These are phyloP conservation scores for Volucella inanis DNA, from an alignment of 2,888 invertebrate genomes.

Conservation along the genomic window DNA sequence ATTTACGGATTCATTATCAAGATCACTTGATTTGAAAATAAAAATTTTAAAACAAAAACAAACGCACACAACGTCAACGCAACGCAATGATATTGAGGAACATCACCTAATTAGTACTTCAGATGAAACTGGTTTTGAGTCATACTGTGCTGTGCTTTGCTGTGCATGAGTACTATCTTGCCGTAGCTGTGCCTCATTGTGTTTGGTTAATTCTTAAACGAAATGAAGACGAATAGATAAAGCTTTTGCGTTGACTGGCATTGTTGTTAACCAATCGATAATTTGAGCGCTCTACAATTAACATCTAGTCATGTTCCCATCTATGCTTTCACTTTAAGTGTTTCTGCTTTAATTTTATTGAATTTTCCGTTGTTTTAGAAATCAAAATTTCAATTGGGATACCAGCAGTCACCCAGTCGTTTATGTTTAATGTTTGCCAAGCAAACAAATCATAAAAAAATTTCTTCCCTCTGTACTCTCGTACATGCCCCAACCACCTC, in stretches of 20 bases:
- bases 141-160: constrained; percentile 1
- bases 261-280: constrained; percentile 43
- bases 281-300: constrained; percentile 1
- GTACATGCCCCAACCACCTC: too few species aligned
- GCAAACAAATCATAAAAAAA: constrained; percentile 24
- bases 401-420: constrained; percentile 1
- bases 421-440: constrained; percentile 14
- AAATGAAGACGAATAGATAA: constrained; percentile 6
- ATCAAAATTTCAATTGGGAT: constrained; percentile 21
- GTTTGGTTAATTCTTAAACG: constrained; percentile 35
- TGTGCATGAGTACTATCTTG: neutral
- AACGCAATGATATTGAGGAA: constrained; percentile 30
- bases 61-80: neutral
- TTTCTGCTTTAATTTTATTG: neutral
- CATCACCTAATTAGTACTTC: constrained; percentile 35
- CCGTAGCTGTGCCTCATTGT: neutral
- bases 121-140: constrained; percentile 65
- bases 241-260: neutral
- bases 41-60: constrained; percentile 30
- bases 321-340: constrained; percentile 33
- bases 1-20: constrained; percentile 47
- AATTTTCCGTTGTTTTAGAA: neutral
- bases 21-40: neutral
- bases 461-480: constrained; percentile 4
- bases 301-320: constrained; percentile 18